A percentile compares a stretch with the other conserved stretches of the same genome.
Conservation (phyloP, 37 sponge, comb jelly and placozoan species). For the Bolinopsis microptera region DNA sequence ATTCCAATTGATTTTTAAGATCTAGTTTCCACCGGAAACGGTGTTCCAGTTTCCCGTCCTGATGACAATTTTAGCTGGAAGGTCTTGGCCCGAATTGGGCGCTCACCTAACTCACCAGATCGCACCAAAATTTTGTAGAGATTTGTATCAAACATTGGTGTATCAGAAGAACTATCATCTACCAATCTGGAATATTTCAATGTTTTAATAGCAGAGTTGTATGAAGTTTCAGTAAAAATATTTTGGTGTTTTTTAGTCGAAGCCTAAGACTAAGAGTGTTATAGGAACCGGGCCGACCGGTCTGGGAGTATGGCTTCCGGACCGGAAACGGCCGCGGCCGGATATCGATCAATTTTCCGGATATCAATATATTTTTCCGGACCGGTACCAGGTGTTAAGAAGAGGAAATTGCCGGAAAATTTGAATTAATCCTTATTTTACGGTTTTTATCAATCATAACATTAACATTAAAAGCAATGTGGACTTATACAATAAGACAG, state of each 20-base stretch:
- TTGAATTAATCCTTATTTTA: too few species aligned
- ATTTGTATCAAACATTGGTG: background rate
- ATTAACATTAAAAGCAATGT: too few species aligned
- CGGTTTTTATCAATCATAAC: too few species aligned
- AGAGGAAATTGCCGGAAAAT: too few species aligned
- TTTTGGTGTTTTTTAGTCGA: background rate
- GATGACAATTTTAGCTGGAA: background rate
- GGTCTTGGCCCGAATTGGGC: background rate
- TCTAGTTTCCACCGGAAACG: background rate
- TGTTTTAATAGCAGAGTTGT: background rate
- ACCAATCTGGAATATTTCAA: background rate
- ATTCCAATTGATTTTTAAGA: background rate
- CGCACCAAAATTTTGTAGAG: background rate
- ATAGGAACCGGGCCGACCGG: too few species aligned
- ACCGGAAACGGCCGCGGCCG: too few species aligned
- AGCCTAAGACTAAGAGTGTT: too few species aligned
- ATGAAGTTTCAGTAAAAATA: background rate
- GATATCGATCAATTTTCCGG: too few species aligned
- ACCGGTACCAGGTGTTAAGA: too few species aligned
- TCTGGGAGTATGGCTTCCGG: too few species aligned
- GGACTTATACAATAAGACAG: too few species aligned
- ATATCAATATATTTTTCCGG: too few species aligned
- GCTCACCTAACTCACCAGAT: background rate
- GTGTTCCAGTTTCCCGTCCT: background rate
- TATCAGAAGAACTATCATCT: background rate